A percentile compares a stretch with the other conserved stretches of the same genome.
phyloP scores from a whole-genome alignment of 2,888 invertebrate species.

The Blera fallax region DNA sequence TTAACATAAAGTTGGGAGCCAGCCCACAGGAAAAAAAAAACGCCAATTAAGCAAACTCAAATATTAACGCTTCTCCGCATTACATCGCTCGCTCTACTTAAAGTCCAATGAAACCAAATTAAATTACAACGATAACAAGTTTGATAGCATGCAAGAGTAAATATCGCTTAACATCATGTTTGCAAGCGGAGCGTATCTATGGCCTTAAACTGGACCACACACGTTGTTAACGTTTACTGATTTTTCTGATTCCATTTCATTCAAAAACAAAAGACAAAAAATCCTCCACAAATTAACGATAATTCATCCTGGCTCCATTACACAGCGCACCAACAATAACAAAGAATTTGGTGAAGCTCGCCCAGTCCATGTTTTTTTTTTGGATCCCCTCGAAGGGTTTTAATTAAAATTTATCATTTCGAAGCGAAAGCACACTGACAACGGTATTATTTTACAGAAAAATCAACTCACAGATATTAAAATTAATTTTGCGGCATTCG shows the following conservation, averaged over 20 bases:
- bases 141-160: not conserved
- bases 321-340: not conserved
- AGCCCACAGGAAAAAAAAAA: not conserved
- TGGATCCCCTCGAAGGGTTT: not conserved
- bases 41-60: not conserved
- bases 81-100: not conserved
- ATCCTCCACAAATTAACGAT: slow-evolving; percentile 12
- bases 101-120: not conserved
- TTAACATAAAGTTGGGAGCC: not conserved
- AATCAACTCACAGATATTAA: slow-evolving; percentile 23
- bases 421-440: not conserved
- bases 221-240: not conserved
- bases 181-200: not conserved
- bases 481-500: slow-evolving; percentile 40
- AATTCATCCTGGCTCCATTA: slow-evolving; percentile 20
- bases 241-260: not conserved
- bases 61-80: not conserved
- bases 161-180: not conserved
- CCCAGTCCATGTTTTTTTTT: not conserved
- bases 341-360: not conserved
- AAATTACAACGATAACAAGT: slow-evolving; percentile 3
- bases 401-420: slow-evolving; percentile 36
- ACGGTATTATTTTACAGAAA: not conserved
- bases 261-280: not conserved
- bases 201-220: not conserved